Evolutionary conservation across 2,797 vertebrate genomes (phyloP).

Genomic region (Leptodactylus fallax): DNA sequence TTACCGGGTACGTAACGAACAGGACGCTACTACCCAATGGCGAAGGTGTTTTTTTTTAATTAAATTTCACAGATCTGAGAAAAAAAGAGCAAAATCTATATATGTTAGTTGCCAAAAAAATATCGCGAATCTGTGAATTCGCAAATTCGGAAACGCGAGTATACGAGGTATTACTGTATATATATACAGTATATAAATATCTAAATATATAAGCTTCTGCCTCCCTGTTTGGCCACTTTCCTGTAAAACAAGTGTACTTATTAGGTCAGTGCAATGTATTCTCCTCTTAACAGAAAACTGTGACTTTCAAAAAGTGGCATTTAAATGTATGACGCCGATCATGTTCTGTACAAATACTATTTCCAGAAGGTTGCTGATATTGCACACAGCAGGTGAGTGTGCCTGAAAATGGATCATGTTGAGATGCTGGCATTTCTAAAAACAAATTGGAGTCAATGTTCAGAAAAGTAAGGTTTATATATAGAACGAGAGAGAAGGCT

Average conservation of each 20-base stretch:
- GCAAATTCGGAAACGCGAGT: too few relatives aligned
- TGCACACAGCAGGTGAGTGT: slow-evolving; percentile 34
- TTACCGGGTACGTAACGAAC: too few relatives aligned
- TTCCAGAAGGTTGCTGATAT: slow-evolving; percentile 19
- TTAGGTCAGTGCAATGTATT: background rate
- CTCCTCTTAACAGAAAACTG: background rate
- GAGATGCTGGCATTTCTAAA: slow-evolving; percentile 48
- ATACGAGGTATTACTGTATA: too few relatives aligned
- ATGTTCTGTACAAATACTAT: slow-evolving; percentile 27
- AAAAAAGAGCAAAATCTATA: too few relatives aligned
- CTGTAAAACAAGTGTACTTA: background rate
- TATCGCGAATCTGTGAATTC: too few relatives aligned
- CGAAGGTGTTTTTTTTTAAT: too few relatives aligned
- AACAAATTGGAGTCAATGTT: slow-evolving; percentile 39
- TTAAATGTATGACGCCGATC: background rate
- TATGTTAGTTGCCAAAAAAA: too few relatives aligned
- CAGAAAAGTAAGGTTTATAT: slow-evolving; percentile 39
- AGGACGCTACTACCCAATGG: too few relatives aligned
- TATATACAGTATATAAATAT: too few relatives aligned
- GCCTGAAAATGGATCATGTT: slow-evolving; percentile 30
- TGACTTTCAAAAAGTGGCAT: background rate
- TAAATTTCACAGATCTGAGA: too few relatives aligned
- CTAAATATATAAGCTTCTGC: too few relatives aligned
- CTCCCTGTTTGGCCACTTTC: too few relatives aligned
- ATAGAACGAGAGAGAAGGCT: slow-evolving; percentile 7